These are phyloP conservation scores for Cheracebus regulus DNA, from an alignment of 2,797 vertebrate genomes.

Conservation along the genomic window DNA sequence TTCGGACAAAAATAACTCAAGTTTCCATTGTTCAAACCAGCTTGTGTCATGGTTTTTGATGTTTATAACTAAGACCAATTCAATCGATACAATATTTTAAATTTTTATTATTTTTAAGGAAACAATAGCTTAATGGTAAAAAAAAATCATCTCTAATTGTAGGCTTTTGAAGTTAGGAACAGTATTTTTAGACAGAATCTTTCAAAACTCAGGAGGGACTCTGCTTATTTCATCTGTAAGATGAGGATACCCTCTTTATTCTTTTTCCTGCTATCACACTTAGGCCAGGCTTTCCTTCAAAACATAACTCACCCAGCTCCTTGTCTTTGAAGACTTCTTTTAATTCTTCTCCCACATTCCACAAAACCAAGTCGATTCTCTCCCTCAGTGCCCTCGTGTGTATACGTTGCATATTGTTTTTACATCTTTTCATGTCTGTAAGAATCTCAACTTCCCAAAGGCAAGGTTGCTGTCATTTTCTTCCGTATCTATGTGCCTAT, in stretches of 20 bases:
- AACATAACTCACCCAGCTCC: not conserved
- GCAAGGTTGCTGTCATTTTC: not conserved
- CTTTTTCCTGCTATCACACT: not conserved
- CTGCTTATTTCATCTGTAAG: not conserved
- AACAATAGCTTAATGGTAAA: not conserved
- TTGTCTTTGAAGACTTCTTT: not conserved
- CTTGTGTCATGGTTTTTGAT: not conserved
- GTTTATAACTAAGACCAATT: not conserved
- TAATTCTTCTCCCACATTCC: not conserved
- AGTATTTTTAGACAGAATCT: not conserved
- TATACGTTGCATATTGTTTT: not conserved
- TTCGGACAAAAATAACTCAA: not conserved
- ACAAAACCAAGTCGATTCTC: conserved; percentile 54
- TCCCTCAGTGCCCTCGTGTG: not conserved
- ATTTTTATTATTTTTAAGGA: not conserved
- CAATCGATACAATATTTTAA: not conserved
- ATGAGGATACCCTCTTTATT: not conserved
- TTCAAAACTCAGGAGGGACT: not conserved
- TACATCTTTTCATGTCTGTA: not conserved
- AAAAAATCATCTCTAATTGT: not conserved
- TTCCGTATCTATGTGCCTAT: not conserved
- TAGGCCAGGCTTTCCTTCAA: not conserved
- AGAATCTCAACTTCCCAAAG: not conserved
- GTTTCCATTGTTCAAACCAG: not conserved
- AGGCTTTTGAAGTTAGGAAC: not conserved